phyloP scores from a whole-genome alignment of 2,113 vertebrate species.

The Emydura subglobosa region DNA sequence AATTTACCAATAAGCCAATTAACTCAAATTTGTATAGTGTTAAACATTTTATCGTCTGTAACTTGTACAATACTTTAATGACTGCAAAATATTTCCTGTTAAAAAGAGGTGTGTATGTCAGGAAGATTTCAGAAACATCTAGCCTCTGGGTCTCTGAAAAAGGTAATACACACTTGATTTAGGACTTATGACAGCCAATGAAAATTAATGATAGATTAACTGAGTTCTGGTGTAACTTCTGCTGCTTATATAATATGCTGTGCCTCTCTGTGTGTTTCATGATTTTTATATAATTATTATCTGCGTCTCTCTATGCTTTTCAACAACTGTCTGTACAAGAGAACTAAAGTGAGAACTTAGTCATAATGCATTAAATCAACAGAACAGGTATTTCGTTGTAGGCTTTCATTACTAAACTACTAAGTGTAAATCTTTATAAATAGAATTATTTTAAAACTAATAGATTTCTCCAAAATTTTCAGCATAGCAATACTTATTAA shows the following conservation, averaged over 20 bases:
- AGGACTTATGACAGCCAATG: neutral
- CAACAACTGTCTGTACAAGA: neutral
- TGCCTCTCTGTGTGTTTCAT: fast-evolving
- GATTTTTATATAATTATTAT: neutral
- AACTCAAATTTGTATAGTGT: neutral
- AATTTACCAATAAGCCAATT: neutral
- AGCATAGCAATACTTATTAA: neutral
- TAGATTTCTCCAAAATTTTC: constrained; percentile 12
- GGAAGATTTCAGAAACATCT: neutral
- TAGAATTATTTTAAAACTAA: neutral
- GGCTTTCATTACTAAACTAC: constrained; percentile 55
- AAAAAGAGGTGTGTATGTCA: neutral
- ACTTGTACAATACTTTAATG: neutral
- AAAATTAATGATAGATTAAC: fast-evolving
- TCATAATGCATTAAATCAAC: constrained; percentile 49
- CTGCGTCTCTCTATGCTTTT: neutral
- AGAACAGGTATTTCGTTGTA: constrained; percentile 43
- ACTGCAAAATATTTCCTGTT: neutral
- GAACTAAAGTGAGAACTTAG: neutral
- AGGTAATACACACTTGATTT: neutral
- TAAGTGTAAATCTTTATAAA: constrained; percentile 12
- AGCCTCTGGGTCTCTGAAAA: neutral
- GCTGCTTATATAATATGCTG: fast-evolving
- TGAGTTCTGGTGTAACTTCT: neutral
- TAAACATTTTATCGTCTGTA: neutral